Percentiles rank a stretch among this genome's conserved stretches.
phyloP scores from a whole-genome alignment of 1,140 invertebrate genomes.

The Drosophila burlai region DNA sequence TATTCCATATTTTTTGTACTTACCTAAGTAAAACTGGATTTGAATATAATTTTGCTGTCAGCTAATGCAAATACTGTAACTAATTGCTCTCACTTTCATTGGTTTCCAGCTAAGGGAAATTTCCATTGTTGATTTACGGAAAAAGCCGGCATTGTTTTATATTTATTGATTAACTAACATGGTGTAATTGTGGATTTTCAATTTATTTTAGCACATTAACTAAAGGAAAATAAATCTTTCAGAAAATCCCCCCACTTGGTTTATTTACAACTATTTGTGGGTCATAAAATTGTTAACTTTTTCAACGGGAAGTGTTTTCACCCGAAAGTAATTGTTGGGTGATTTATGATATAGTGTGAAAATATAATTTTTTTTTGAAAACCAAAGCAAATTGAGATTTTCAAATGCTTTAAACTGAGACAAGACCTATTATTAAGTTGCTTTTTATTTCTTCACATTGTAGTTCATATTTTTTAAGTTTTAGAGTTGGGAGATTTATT shows the following conservation, averaged over 20 bases:
- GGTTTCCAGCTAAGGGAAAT: conserved; percentile 7
- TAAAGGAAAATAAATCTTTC: neutral
- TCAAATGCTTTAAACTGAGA: neutral
- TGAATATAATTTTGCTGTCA: too few relatives aligned
- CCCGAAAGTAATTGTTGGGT: conserved; percentile 6
- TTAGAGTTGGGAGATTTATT: neutral
- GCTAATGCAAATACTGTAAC: neutral
- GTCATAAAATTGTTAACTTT: conserved; percentile 7
- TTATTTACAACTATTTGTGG: conserved; percentile 13
- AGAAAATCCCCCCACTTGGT: neutral
- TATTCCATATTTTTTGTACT: neutral
- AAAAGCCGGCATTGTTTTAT: conserved; percentile 7
- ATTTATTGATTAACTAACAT: conserved; percentile 2
- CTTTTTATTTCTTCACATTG: neutral
- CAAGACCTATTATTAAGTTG: neutral
- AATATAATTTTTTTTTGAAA: conserved; percentile 1
- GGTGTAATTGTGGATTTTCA: neutral
- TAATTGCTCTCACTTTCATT: neutral
- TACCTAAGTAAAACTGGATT: conserved; percentile 7
- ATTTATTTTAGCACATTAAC: neutral
- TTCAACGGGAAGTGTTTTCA: conserved; percentile 8
- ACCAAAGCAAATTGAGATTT: neutral
- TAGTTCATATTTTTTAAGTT: neutral
- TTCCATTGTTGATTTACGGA: conserved; percentile 7
- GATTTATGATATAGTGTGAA: conserved; percentile 2